A percentile compares a stretch with the other conserved stretches of the same genome.
phyloP scores from a whole-genome alignment of 2,113 vertebrate species.

The Cephalopterus ornatus region DNA sequence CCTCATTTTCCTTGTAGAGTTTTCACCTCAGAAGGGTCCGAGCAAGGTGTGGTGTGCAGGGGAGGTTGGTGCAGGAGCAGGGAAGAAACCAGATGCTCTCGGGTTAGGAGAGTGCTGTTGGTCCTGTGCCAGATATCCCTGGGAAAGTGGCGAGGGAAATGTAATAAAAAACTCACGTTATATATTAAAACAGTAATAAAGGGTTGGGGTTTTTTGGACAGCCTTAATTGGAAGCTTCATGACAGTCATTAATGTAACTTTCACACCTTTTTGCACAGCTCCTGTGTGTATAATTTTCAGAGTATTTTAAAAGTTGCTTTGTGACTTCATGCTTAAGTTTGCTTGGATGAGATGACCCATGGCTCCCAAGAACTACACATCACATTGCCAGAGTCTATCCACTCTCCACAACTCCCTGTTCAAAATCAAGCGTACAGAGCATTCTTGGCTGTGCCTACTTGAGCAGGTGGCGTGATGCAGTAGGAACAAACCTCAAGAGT shows the following conservation, averaged over 20 bases:
- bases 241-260: background rate
- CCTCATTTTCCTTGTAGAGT: background rate
- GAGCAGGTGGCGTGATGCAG: rapidly evolving
- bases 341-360: background rate
- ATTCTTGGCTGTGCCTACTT: background rate
- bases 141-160: background rate
- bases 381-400: rapidly evolving
- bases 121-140: background rate
- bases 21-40: background rate
- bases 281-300: background rate
- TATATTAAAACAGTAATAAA: background rate
- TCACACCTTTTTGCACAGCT: background rate
- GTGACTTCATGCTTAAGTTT: background rate
- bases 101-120: background rate
- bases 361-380: background rate
- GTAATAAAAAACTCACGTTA: background rate
- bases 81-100: background rate
- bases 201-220: background rate
- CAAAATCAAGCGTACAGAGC: background rate
- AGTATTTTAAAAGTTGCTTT: background rate
- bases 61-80: background rate
- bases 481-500: background rate
- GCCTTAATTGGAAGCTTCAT: background rate
- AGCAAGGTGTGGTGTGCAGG: rapidly evolving
- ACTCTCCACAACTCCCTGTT: background rate